Conservation (phyloP, 2,113 vertebrate genomes). For the Gambusia affinis region DNA sequence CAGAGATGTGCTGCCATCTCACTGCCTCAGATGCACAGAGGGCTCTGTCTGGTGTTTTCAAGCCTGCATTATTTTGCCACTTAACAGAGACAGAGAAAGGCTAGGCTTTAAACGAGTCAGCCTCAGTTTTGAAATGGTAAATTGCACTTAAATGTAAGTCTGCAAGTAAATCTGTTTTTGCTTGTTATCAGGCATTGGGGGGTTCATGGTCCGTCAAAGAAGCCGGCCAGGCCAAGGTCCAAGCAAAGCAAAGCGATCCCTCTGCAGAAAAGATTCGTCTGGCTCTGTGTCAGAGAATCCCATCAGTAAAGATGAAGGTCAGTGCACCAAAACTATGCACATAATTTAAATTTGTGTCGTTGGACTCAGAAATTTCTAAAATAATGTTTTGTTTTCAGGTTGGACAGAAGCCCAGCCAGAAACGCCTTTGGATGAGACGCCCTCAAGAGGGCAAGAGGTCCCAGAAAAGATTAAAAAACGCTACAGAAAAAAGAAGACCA, state of each 20-base stretch:
- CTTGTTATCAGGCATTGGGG: conserved; percentile 88
- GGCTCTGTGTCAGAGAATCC: conserved; percentile 90
- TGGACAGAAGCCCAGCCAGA: conserved; percentile 90
- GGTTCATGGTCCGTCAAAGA: conserved; percentile 98
- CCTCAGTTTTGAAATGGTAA: not conserved
- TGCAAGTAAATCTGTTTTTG: conserved; percentile 15
- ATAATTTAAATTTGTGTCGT: not conserved
- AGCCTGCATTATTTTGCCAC: conserved; percentile 21
- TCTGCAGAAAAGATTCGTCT: conserved; percentile 93
- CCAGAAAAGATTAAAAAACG: conserved; percentile 97
- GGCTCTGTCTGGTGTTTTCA: conserved; percentile 41
- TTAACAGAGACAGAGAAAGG: conserved; percentile 4
- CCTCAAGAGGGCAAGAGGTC: conserved; percentile 82
- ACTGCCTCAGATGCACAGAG: conserved; percentile 40
- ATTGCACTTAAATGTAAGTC: not conserved
- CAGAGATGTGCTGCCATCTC: conserved; percentile 66
- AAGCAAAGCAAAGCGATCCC: conserved; percentile 88
- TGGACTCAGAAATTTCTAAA: not conserved
- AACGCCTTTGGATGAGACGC: conserved; percentile 85
- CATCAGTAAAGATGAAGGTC: conserved; percentile 89
- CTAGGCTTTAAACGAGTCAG: not conserved
- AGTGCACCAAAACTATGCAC: conserved; percentile 13
- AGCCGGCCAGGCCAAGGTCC: conserved; percentile 92
- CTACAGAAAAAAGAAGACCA: conserved; percentile 97
- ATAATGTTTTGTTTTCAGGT: conserved; percentile 55